Evolutionary conservation across 2,797 vertebrate genomes (phyloP), one percentile per base, ranked within the genome.

Genomic region (Oryzias sinensis): DNA sequence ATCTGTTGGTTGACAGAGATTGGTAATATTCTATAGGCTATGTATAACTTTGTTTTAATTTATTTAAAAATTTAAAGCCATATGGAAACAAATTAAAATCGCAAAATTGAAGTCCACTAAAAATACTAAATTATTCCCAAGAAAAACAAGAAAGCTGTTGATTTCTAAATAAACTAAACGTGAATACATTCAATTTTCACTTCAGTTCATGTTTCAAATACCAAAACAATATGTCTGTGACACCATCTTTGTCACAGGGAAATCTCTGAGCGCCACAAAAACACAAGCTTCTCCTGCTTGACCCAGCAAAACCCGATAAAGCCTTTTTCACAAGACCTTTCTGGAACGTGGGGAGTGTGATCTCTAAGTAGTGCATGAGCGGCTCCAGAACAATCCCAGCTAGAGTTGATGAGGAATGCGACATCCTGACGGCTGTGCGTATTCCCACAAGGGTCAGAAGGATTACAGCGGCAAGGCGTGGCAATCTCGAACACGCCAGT

Each of bases 391-490:
- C 74, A 66, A 46, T 47, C 55, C 42, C 59, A 70, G 74, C 49
- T 22, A 42, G 62, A 61, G 52, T 17, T 8, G 18, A 52, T 43
- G 48, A 67, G 43, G 76, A 78, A 82, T 70, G 59, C 51, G 56
- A 80, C 68, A 65, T 74, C 74, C 24, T 53, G 43, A 71, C 45
- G 53, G 20, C 27, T 55, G 57, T 55, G 58, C 46, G 50, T 27
- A 64, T 72, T 85, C 83, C 81, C 82, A 76, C 43, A 72, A 77
- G 65, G 80, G 79, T 83, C 71, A 80, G 49, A 13, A 55, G 79
- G 88, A 90, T 91, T 90, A 91, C 0, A 0, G 71, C n/a, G 14
- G 27, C 59, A 53, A 60, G 82, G 77, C 77, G 54, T 74, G 82
- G 72, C 49, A 40, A 87, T 77, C 88, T 79, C 71, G 76, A 62